Evolutionary conservation across 2,888 invertebrate genomes (phyloP), one percentile per base, ranked within the genome.

Genomic region (Ferdinandea cuprea): DNA sequence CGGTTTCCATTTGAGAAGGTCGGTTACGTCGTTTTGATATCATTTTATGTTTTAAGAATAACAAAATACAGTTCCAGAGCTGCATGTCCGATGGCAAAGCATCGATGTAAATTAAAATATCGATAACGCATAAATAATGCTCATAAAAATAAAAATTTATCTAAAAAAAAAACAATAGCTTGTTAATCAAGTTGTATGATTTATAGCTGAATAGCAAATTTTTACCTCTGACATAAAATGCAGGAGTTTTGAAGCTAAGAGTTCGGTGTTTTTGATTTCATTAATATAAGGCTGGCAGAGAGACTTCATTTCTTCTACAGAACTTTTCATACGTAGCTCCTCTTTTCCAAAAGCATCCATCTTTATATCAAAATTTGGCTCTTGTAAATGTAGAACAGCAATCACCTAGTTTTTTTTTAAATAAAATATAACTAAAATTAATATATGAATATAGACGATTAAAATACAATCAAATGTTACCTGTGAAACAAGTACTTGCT

Each of bases 61-160:
- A 86, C 37, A 91, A 86, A 37, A 91, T 91, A 71, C 87, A 89
- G 1, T 86, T 87, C 90, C 90, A 91, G 0, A 89, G 87, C 78
- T 89, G 87, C 89, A 91, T 89, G 85, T 89, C 89, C 21, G 88
- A 88, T 1, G 90, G 89, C 1, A 89, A 86, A 0, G 87, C 86
- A 83, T 89, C 87, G 5, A 89, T 88, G 69, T 87, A 88, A 54
- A 87, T 87, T 0, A 91, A 86, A n/a, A 91, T 89, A 76, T 91
- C 89, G 37, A 91, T 88, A 8, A 91, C 88, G 74, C 89, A 89
- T 28, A 91, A 86, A 85, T 90, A 91, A 32, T 91, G 85, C 76
- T 91, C 91, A 85, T 91, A 91, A 71, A 91, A 91, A 78, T 91
- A 91, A 2, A 89, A 89, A 81, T 91, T 90, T 21, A 91, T 89